Evolutionary conservation across 2,113 vertebrate species (phyloP).

Genomic region (Trematocara unimaculatum): DNA sequence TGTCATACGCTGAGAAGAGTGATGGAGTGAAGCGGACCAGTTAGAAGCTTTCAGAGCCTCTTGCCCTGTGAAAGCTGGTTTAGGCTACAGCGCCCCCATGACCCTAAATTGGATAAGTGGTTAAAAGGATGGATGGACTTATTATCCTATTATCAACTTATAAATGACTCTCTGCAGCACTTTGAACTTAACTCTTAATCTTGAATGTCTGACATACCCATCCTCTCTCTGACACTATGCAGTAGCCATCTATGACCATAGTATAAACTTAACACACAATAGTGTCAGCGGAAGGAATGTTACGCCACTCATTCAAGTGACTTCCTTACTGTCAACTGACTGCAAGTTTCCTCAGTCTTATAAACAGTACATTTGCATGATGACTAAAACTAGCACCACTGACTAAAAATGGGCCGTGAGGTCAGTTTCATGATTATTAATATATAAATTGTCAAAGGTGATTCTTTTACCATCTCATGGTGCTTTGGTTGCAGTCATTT

Average conservation of each 20-base stretch:
- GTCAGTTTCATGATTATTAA: not conserved
- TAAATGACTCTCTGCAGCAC: not conserved
- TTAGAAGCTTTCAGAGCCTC: not conserved
- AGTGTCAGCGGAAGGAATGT: not conserved
- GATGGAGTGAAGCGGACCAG: not conserved
- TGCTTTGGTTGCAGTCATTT: not conserved
- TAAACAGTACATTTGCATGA: not conserved
- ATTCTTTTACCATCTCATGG: not conserved
- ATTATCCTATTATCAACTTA: not conserved
- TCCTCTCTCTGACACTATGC: not conserved
- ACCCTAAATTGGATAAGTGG: not conserved
- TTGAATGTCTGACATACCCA: not conserved
- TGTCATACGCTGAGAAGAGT: not conserved
- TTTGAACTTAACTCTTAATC: not conserved
- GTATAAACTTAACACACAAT: not conserved
- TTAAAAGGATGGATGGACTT: not conserved
- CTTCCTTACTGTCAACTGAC: not conserved
- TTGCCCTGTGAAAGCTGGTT: not conserved
- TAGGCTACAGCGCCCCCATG: not conserved
- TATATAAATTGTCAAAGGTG: not conserved
- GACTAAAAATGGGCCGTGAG: not conserved
- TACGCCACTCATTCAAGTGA: not conserved
- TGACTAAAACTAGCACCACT: not conserved
- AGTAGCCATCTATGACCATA: not conserved
- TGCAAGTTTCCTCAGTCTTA: not conserved